Evolutionary conservation across 1,140 invertebrate genomes (phyloP).

Genomic region (Aphis gossypii): DNA sequence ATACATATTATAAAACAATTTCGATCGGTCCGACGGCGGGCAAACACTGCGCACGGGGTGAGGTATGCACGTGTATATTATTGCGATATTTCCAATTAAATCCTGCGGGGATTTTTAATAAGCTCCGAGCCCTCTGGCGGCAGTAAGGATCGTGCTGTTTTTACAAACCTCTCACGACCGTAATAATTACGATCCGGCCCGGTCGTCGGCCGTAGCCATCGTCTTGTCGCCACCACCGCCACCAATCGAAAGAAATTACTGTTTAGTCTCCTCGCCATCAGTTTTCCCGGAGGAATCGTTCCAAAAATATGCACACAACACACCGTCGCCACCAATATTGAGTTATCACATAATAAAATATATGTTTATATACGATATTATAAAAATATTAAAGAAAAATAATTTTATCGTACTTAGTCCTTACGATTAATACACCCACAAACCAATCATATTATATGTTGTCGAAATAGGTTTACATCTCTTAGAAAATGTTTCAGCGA

Average conservation of each 20-base stretch:
- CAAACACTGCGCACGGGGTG: not conserved
- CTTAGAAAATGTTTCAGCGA: too few species aligned
- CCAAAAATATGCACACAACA: not conserved
- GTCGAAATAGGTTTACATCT: too few species aligned
- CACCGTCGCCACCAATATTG: not conserved
- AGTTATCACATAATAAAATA: not conserved
- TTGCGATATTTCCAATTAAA: slow-evolving; percentile 52
- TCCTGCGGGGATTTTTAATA: slow-evolving; percentile 45
- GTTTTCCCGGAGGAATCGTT: not conserved
- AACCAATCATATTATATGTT: too few species aligned
- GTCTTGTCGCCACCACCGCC: slow-evolving; percentile 19
- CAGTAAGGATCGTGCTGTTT: slow-evolving; percentile 12
- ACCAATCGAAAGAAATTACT: not conserved
- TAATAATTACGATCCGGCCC: slow-evolving; percentile 13
- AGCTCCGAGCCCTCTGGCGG: slow-evolving; percentile 3
- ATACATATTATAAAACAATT: slow-evolving; percentile 18
- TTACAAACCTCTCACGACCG: slow-evolving; percentile 50
- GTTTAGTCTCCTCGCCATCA: not conserved
- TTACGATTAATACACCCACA: too few species aligned
- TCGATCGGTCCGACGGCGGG: not conserved
- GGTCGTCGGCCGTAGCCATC: not conserved
- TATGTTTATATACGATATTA: too few species aligned
- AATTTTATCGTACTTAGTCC: too few species aligned
- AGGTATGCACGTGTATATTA: not conserved
- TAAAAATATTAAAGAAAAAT: too few species aligned